These are phyloP conservation scores for Pogonognathellus flavescens DNA, from an alignment of 1,140 invertebrate genomes.

Conservation along the genomic window DNA sequence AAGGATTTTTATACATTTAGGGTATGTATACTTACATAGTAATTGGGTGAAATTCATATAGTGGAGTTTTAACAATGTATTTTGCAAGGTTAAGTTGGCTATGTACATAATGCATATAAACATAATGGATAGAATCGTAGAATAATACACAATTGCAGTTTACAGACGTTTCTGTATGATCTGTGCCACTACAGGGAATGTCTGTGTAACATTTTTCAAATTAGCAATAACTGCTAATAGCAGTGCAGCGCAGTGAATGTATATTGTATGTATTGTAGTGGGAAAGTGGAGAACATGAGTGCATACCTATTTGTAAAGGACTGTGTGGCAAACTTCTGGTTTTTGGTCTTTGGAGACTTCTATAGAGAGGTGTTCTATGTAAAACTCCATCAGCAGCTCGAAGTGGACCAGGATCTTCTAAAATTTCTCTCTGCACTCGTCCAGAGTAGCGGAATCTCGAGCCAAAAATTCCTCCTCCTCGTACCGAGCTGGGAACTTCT, in stretches of 20 bases:
- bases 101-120: too few species aligned
- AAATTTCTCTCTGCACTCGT: constrained; percentile 87
- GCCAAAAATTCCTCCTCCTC: constrained; percentile 93
- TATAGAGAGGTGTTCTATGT: constrained; percentile 65
- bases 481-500: constrained; percentile 87
- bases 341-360: constrained; percentile 65
- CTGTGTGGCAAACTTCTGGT: constrained; percentile 65
- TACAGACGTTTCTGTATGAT: too few species aligned
- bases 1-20: too few species aligned
- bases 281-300: background rate
- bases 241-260: background rate
- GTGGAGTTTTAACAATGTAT: too few species aligned
- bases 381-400: constrained; percentile 66
- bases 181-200: background rate
- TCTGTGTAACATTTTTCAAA: too few species aligned
- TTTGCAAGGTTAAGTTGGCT: too few species aligned
- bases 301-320: constrained; percentile 64
- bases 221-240: background rate
- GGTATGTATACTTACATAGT: too few species aligned
- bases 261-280: background rate
- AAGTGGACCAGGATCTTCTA: constrained; percentile 78
- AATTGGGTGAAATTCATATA: too few species aligned
- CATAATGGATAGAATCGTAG: too few species aligned
- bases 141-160: too few species aligned
- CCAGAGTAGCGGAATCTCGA: constrained; percentile 94